Evolutionary conservation across 2,797 vertebrate species (phyloP).

Genomic region (Delichon dasypus): DNA sequence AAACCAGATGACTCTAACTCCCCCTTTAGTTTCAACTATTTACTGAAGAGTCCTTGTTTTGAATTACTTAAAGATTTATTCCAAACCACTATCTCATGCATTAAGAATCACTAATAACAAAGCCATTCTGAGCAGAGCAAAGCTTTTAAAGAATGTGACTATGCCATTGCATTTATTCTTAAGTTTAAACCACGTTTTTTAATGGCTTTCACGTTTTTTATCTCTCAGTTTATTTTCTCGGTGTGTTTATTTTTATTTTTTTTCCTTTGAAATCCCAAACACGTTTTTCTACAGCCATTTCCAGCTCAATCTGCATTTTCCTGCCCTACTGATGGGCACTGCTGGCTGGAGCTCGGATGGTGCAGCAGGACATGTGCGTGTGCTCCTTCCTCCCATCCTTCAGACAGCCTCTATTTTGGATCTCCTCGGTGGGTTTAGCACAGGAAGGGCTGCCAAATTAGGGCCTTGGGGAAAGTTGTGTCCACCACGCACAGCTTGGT

Average conservation of each 20-base stretch:
- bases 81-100: conserved; percentile 77
- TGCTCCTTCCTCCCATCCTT: background rate
- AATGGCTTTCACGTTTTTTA: conserved; percentile 64
- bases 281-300: background rate
- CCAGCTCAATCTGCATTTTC: background rate
- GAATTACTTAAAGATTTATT: conserved; percentile 85
- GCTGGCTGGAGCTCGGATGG: background rate
- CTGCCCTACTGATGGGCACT: background rate
- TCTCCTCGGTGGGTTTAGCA: background rate
- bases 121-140: conserved; percentile 66
- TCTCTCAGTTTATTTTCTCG: conserved; percentile 38
- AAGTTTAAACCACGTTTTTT: conserved; percentile 51
- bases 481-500: background rate
- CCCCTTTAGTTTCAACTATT: conserved; percentile 88
- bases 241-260: background rate
- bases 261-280: background rate
- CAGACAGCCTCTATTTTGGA: background rate
- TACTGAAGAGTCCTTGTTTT: conserved; percentile 84
- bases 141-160: conserved; percentile 72
- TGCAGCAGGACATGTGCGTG: background rate
- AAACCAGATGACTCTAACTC: conserved; percentile 94
- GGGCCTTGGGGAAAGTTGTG: background rate
- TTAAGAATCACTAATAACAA: conserved; percentile 77
- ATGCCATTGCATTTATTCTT: conserved; percentile 61
- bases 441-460: background rate